Base-by-base conservation (phyloP, 2,888 invertebrate genomes). In the Tachystola acroxantha region DNA sequence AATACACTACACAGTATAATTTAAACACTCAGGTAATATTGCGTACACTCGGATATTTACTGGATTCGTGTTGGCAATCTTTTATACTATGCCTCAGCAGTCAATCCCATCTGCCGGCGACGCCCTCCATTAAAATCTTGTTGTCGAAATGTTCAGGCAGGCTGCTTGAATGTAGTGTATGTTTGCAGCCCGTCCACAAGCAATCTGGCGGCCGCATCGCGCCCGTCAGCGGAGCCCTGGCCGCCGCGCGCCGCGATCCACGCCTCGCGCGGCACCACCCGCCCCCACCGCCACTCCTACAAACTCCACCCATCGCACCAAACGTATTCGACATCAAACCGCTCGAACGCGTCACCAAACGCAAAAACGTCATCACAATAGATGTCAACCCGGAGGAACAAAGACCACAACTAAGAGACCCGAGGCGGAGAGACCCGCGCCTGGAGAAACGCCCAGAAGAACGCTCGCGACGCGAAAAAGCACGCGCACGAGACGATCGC, bases 241-340 rank as follows among this genome's bases (percentile, higher is more conserved):
- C 41, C 50, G 72, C 57, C 46, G 84, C 64, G 30, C 71, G 75
- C 10, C 75, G 72, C 44, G 67, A 64, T 51, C 64, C 64, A 38
- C 65, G 64, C 36, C 55, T 64, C 11, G 67, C 72, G 39, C 63
- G 68, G 36, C 64, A 10, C 33, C 37, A 61, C 48, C 34, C 56
- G 16, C 49, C 48, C 40, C 47, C 50, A 28, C 39, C 39, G 7
- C 43, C 49, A 10, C 36, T 42, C n/a, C 25, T 40, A 14, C 20
- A 45, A 14, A 39, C 45, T 3, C 42, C 63, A 1, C 62, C 73
- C 54, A 74, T 82, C 46, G 76, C 81, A 4, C 63, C 80, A 39
- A 67, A 82, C 67, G 76, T 80, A 27, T 82, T 85, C 66, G 79
- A 88, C 68, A 81, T 88, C 71, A 82, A 81, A 48, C 73, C 88